Evolutionary conservation across 92 coral and sea anemone species (phyloP).

Genomic region (Zoanthus solanderi): DNA sequence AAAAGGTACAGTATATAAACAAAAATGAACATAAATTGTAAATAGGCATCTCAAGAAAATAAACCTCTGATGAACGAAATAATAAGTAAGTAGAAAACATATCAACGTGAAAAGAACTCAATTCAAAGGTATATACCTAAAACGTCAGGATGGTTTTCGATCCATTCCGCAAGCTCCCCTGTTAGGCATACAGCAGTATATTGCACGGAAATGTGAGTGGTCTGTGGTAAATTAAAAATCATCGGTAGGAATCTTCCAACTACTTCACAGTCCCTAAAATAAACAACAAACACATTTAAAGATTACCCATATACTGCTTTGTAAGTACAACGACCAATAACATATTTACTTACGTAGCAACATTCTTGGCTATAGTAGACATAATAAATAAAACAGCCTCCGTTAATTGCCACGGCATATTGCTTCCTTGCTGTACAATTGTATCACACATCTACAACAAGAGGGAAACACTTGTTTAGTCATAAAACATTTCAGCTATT

Average conservation of each 20-base stretch:
- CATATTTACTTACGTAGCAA: slow-evolving; percentile 76
- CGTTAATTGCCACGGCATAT: slow-evolving; percentile 81
- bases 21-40: neutral
- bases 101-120: neutral
- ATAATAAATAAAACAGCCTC: slow-evolving; percentile 94
- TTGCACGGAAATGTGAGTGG: slow-evolving; percentile 81
- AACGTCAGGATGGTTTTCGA: slow-evolving; percentile 78
- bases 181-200: slow-evolving; percentile 84
- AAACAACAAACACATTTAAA: neutral
- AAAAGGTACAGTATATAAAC: neutral
- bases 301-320: neutral
- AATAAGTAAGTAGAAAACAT: neutral
- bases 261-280: slow-evolving; percentile 70
- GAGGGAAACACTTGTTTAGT: neutral
- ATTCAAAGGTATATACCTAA: slow-evolving; percentile 63
- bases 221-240: slow-evolving; percentile 77
- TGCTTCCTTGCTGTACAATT: slow-evolving; percentile 75
- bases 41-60: no score
- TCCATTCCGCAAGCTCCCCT: slow-evolving; percentile 96
- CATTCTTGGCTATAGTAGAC: slow-evolving; percentile 93
- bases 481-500: neutral
- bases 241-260: slow-evolving; percentile 80
- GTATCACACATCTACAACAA: slow-evolving; percentile 80
- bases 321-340: neutral
- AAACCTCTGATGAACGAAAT: neutral